phyloP scores from a whole-genome alignment of 1,140 invertebrate species.

The Tetranychus urticae region DNA sequence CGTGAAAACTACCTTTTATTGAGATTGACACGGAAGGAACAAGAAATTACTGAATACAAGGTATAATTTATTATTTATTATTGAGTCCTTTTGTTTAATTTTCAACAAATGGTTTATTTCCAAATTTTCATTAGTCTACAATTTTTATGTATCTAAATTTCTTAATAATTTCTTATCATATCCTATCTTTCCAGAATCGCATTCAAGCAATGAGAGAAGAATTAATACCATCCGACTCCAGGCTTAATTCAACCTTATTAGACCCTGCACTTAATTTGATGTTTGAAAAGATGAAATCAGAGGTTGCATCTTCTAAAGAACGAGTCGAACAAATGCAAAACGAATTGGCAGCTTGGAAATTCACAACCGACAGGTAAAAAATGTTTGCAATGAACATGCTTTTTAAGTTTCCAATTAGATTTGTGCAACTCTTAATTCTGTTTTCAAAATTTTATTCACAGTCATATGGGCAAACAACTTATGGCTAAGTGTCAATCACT shows the following conservation, averaged over 20 bases:
- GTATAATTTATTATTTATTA: constrained; percentile 30
- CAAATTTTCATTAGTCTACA: not conserved
- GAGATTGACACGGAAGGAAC: constrained; percentile 72
- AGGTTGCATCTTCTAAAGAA: constrained; percentile 62
- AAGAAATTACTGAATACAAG: constrained; percentile 59
- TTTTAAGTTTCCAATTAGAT: not conserved
- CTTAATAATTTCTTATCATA: no score
- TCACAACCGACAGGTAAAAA: constrained; percentile 72
- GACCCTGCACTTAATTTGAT: constrained; percentile 89
- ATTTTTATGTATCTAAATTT: no score
- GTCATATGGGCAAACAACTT: constrained; percentile 81
- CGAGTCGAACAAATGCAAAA: constrained; percentile 90
- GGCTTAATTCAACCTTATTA: constrained; percentile 52
- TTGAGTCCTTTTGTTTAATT: constrained; percentile 31
- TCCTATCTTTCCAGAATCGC: constrained; percentile 39
- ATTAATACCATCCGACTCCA: constrained; percentile 35
- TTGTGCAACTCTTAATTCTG: constrained; percentile 7
- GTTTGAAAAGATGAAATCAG: constrained; percentile 69
- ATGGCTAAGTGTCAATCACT: constrained; percentile 90
- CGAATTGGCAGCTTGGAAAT: constrained; percentile 93
- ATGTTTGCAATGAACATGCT: constrained; percentile 5
- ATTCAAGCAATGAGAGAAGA: constrained; percentile 43
- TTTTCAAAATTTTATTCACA: constrained; percentile 16
- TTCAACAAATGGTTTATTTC: not conserved
- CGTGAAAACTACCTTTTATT: constrained; percentile 74